phyloP scores from a whole-genome alignment of 1,140 invertebrate genomes.

The Stegodyphus dumicola region DNA sequence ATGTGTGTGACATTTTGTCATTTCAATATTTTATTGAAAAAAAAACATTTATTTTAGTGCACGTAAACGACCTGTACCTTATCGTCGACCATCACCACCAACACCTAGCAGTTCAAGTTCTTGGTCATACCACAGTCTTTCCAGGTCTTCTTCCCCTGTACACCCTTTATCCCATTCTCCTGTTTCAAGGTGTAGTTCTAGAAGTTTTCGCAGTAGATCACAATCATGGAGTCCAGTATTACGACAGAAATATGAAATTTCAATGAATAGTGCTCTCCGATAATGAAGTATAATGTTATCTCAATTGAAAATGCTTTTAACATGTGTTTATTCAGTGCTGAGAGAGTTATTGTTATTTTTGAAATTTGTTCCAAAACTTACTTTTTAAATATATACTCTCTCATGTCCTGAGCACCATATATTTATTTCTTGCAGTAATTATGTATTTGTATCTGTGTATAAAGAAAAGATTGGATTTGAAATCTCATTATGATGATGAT shows the following conservation, averaged over 20 bases:
- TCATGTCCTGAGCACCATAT: no score
- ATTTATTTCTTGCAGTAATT: no score
- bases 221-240: constrained; percentile 36
- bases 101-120: constrained; percentile 76
- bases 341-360: no score
- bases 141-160: constrained; percentile 22
- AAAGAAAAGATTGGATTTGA: no score
- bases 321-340: no score
- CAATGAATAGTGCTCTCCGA: neutral
- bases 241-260: constrained; percentile 15
- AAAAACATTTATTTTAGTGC: constrained; percentile 75
- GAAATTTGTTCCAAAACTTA: no score
- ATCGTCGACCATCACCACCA: constrained; percentile 83
- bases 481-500: no score
- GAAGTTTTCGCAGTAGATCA: constrained; percentile 15
- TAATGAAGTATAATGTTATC: neutral
- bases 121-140: constrained; percentile 30
- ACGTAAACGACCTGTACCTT: constrained; percentile 88
- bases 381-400: no score
- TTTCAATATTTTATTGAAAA: no score
- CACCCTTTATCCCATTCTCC: neutral
- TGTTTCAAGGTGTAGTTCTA: constrained; percentile 8
- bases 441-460: no score
- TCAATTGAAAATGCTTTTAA: no score
- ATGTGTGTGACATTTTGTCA: no score